Percentiles rank a stretch among this genome's conserved stretches.
Conservation (phyloP, 2,888 invertebrate species). For the Osedax fenrisi region DNA sequence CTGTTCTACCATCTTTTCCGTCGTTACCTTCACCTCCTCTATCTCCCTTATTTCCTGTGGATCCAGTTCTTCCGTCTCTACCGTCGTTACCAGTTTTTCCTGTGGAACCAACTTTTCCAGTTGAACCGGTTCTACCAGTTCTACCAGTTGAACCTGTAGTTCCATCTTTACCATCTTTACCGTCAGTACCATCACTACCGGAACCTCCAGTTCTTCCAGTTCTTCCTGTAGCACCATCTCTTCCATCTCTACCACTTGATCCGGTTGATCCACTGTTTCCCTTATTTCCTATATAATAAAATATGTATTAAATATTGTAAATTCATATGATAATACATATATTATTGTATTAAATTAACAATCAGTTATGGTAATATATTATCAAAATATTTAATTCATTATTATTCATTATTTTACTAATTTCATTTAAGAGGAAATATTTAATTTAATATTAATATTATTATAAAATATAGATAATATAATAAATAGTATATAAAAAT, state of each 20-base stretch:
- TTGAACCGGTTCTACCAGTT: conserved; percentile 9
- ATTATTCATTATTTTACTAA: no score
- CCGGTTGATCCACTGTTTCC: conserved; percentile 25
- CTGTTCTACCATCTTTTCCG: conserved; percentile 15
- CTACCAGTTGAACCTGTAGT: conserved; percentile 19
- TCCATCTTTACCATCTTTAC: conserved; percentile 23
- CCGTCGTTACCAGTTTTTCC: conserved; percentile 54
- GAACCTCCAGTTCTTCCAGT: conserved; percentile 21
- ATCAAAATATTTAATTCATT: no score
- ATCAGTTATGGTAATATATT: no score
- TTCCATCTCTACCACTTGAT: conserved; percentile 12
- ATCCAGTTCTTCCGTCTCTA: conserved; percentile 22
- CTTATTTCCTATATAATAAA: not conserved
- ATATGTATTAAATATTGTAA: no score
- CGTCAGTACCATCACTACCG: conserved; percentile 24
- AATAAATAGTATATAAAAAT: no score
- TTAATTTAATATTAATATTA: no score
- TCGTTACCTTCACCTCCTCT: not conserved
- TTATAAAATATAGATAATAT: no score
- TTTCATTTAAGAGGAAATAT: no score
- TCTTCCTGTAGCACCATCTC: conserved; percentile 23
- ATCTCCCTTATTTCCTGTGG: conserved; percentile 19
- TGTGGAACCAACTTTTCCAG: conserved; percentile 29
- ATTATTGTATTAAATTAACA: no score
- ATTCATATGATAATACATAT: no score